Conservation (phyloP, 1,140 invertebrate genomes). For the Daktulosphaira vitifoliae region DNA sequence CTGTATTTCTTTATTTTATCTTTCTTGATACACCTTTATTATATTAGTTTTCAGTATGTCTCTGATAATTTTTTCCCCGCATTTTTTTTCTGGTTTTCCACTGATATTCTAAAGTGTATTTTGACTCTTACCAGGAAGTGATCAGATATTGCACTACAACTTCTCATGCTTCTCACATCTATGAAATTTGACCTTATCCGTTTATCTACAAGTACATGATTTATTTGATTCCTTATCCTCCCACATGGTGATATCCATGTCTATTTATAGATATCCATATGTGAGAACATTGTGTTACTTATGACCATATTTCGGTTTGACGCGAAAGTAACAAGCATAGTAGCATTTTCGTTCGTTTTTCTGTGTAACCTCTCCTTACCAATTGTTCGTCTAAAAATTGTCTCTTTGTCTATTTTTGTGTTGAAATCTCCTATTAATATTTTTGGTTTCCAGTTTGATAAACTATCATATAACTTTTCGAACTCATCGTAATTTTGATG, state of each 20-base stretch:
- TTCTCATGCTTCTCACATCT: neutral
- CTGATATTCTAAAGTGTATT: neutral
- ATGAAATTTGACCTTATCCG: neutral
- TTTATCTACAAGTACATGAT: neutral
- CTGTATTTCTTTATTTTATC: neutral
- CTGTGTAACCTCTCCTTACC: neutral
- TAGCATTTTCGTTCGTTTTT: neutral
- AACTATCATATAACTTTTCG: neutral
- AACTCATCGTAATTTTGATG: neutral
- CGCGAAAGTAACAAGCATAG: neutral
- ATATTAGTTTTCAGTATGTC: neutral
- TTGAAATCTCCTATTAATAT: too few species aligned
- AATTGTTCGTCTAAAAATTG: neutral
- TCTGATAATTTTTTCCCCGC: neutral
- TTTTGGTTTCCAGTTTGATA: neutral
- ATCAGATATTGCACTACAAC: neutral
- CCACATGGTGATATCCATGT: too few species aligned
- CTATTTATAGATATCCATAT: too few species aligned
- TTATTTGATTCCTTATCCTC: too few species aligned
- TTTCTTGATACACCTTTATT: neutral
- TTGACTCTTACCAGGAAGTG: neutral
- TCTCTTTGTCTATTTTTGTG: neutral
- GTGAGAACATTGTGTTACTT: neutral
- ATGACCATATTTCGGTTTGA: neutral
- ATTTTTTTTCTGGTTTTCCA: neutral